Conservation (phyloP, 1,140 invertebrate genomes). For the Drosophila ercepeae region DNA sequence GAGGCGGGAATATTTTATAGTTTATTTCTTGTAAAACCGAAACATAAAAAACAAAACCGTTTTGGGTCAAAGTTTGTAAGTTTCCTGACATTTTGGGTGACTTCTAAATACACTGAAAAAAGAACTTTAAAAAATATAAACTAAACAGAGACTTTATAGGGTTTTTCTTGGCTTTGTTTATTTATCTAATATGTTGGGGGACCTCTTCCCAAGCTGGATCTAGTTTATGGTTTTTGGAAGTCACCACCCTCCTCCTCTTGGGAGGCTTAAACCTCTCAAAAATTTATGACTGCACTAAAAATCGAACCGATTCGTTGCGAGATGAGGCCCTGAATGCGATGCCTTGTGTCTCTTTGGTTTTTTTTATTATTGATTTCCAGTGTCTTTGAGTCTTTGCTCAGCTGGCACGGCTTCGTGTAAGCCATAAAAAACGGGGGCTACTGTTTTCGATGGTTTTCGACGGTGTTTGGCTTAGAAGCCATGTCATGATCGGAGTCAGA, state of each 20-base stretch:
- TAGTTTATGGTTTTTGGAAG: not conserved
- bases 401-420: slow-evolving; percentile 11
- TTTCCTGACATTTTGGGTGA: slow-evolving; percentile 20
- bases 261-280: too few species aligned
- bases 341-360: slow-evolving; percentile 27
- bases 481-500: slow-evolving; percentile 78
- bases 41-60: slow-evolving; percentile 19
- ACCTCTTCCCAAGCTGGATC: not conserved
- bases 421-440: slow-evolving; percentile 3
- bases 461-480: slow-evolving; percentile 39
- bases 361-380: slow-evolving; percentile 14
- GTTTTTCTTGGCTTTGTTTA: too few species aligned
- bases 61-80: slow-evolving; percentile 45
- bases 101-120: not conserved
- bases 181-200: not conserved
- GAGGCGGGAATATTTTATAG: slow-evolving; percentile 24
- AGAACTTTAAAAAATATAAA: not conserved
- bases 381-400: slow-evolving; percentile 27
- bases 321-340: slow-evolving; percentile 11
- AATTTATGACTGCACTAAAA: slow-evolving; percentile 38
- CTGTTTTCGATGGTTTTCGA: not conserved
- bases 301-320: slow-evolving; percentile 21
- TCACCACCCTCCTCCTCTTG: slow-evolving; percentile 5
- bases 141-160: too few species aligned
- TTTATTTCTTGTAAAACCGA: slow-evolving; percentile 40